A percentile compares a stretch with the other conserved stretches of the same genome.
Conservation (phyloP, 2,113 vertebrate genomes). For the Bubo scandiacus region DNA sequence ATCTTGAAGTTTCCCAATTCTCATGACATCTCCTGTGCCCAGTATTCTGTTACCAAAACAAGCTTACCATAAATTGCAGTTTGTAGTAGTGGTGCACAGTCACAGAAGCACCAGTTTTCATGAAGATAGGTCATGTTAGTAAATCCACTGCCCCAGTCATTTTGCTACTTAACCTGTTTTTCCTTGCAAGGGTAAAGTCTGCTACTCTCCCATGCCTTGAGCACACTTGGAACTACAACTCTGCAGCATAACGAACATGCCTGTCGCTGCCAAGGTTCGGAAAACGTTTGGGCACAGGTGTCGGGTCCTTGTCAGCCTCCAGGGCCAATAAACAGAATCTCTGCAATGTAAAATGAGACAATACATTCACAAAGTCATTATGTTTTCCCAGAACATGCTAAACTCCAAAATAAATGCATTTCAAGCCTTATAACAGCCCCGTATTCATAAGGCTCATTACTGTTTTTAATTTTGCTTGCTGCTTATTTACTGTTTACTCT, state of each 20-base stretch:
- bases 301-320: slow-evolving; percentile 42
- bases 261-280: slow-evolving; percentile 5
- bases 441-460: slow-evolving; percentile 63
- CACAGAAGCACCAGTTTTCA: neutral
- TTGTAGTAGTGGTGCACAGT: neutral
- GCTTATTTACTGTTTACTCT: slow-evolving; percentile 71
- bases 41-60: neutral
- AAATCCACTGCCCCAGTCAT: neutral
- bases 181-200: neutral
- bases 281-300: slow-evolving; percentile 66
- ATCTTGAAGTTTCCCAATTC: neutral
- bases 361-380: slow-evolving; percentile 28
- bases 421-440: slow-evolving; percentile 19
- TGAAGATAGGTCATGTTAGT: neutral
- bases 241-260: neutral
- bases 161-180: neutral
- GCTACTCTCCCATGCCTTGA: neutral
- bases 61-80: neutral
- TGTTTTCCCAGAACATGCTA: slow-evolving; percentile 57
- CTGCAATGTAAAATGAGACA: slow-evolving; percentile 56
- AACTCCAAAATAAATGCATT: slow-evolving; percentile 66
- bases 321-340: slow-evolving; percentile 43
- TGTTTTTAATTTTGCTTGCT: slow-evolving; percentile 69
- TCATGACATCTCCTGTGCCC: neutral
- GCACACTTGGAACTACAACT: neutral